Conservation (phyloP, 2,888 invertebrate genomes). For the Aphelenchoides bicaudatus region DNA sequence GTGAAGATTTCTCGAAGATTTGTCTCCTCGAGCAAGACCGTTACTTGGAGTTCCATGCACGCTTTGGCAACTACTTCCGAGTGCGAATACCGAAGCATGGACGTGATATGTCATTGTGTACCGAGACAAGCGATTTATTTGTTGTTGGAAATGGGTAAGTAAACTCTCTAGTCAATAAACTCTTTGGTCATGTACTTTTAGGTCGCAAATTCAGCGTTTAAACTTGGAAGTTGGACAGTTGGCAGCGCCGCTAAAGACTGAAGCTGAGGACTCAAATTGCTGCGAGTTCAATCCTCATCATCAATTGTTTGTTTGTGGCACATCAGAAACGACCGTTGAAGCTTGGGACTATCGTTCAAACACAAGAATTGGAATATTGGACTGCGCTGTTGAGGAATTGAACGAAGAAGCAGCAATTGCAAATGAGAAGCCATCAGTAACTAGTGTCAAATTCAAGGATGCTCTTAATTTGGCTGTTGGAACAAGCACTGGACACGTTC, state of each 20-base stretch:
- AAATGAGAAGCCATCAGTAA: constrained; percentile 66
- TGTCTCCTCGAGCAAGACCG: constrained; percentile 82
- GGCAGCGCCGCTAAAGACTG: constrained; percentile 76
- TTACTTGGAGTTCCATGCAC: constrained; percentile 90
- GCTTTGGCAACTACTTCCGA: constrained; percentile 83
- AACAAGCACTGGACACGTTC: constrained; percentile 84
- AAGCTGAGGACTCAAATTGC: constrained; percentile 69
- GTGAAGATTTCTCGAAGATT: constrained; percentile 93
- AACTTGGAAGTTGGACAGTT: constrained; percentile 94
- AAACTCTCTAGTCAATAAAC: neutral
- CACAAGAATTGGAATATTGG: constrained; percentile 74
- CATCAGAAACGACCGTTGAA: constrained; percentile 76
- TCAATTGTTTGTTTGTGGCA: constrained; percentile 71
- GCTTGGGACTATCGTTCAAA: constrained; percentile 90
- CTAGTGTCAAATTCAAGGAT: constrained; percentile 69
- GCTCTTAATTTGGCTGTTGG: constrained; percentile 74
- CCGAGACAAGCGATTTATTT: constrained; percentile 83
- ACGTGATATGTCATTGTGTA: constrained; percentile 84
- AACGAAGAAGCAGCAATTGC: constrained; percentile 32
- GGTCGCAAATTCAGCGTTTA: constrained; percentile 82
- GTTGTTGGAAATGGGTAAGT: constrained; percentile 80
- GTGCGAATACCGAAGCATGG: constrained; percentile 91
- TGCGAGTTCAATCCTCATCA: constrained; percentile 82
- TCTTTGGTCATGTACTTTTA: constrained; percentile 61
- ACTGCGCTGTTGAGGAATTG: constrained; percentile 69